Base-by-base conservation (phyloP, 2,888 invertebrate genomes). In the Fragum whitleyi region DNA sequence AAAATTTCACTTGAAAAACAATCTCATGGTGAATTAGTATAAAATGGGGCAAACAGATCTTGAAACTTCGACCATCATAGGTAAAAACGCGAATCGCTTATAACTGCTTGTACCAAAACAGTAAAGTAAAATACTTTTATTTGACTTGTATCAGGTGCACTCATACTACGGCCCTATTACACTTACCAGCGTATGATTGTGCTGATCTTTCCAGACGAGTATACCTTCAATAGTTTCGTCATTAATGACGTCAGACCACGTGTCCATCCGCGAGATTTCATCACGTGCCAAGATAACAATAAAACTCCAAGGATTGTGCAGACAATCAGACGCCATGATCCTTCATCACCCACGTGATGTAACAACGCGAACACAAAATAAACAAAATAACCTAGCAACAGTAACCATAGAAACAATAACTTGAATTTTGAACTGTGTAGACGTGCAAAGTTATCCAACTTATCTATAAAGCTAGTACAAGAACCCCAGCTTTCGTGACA, bases 261-360 rank as follows among this genome's bases (percentile, higher is more conserved):
- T 23, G 55, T 53, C 55, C 39, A 39, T n/a, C 73, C 36, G 36
- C 59, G 68, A 39, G 65, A 78, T 57, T 77, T 72, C 21, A 84
- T 53, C 7, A 74, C 29, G 5, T 53, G 51, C 77, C 72, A 79
- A 1, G 61, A 59, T 1, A 82, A 39, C 3, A 84, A 32, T 14
- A 59, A 36, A n/a, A 77, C 57, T 9, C 78, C 74, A 2, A 87
- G 73, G 14, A 77, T 53, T 3, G 86, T 87, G 21, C 78, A 77
- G 6, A 77, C 81, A 70, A 87, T 73, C 2, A 88, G 76, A 5
- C 86, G 67, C 71, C 86, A 81, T 0, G 88, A 86, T 0, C 85
- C 86, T 53, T 87, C 86, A 61, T 88, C 88, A 51, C 88, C 87
- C n/a, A 86, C 81, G 36, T 78, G 83, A 62, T 81, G 77, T 28